Evolutionary conservation across 2,888 invertebrate genomes (phyloP), one percentile per base, ranked within the genome.

Genomic region (Synergus umbraculus): DNA sequence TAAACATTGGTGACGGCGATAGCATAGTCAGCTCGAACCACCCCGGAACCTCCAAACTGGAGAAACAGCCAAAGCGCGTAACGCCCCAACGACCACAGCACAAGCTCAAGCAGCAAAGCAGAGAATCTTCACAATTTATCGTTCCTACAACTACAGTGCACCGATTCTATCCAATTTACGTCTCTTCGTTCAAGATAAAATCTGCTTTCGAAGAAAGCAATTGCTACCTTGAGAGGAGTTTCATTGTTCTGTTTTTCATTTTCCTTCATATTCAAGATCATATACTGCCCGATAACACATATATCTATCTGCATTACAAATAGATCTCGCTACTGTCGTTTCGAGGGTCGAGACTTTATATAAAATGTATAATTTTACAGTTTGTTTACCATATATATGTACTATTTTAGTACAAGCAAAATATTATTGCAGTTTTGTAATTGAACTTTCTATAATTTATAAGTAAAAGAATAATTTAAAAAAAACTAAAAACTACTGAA

Each of bases 51-150:
- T 46, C 77, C 69, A 78, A 79, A 80, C 78, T 76, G 63, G 58
- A 77, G 63, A 79, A 79, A 79, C 79, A 79, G 79, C 79, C 78
- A 73, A 73, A 73, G 78, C 44, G 76, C 79, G 79, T 43, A 64
- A 78, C 77, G 79, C 82, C 67, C 69, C 80, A 69, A 60, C 78
- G 78, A 54, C 37, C 73, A 73, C 69, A 37, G 69, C 69, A 69
- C 54, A 73, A 69, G 73, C 73, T 41, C 54, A 73, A 73, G 54
- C 69, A 69, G 69, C 69, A 29, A 69, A 67, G 46, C 69, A 69
- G 29, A 73, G 73, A 49, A 73, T 73, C 73, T 73, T 73, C 46
- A 73, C 73, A 73, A 73, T 73, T 54, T 73, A 73, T 73, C 37
- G 73, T 29, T 15, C n/a, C 73, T 73, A 73, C 37, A 54, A 54